Percentiles rank a stretch among this genome's conserved stretches.
These are phyloP conservation scores for Euglossa dilemma DNA, from an alignment of 1,140 invertebrate species.

Conservation along the genomic window DNA sequence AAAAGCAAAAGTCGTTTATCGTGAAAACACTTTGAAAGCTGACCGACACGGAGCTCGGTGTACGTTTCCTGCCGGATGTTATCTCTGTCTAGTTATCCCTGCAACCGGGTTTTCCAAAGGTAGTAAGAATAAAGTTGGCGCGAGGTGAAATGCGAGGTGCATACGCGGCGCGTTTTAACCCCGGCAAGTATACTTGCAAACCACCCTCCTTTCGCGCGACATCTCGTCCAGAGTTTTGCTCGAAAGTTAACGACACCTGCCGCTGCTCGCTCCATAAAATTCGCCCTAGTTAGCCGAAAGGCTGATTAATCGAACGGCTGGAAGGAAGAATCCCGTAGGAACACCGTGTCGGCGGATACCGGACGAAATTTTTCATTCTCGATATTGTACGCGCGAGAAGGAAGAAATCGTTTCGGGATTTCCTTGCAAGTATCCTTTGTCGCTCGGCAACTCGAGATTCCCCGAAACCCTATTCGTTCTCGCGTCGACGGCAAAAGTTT, in stretches of 20 bases:
- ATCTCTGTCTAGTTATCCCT: neutral
- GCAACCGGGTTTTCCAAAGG: conserved; percentile 14
- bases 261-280: neutral
- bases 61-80: no score
- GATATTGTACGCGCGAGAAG: neutral
- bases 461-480: neutral
- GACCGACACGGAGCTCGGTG: no score
- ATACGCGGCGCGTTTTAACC: neutral
- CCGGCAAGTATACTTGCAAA: neutral
- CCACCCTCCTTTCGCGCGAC: neutral
- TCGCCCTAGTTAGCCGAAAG: neutral
- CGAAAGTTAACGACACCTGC: neutral
- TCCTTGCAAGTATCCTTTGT: neutral
- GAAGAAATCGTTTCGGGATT: neutral
- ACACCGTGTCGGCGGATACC: neutral
- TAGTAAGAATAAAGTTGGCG: neutral
- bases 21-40: neutral
- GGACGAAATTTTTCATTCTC: neutral
- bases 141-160: neutral
- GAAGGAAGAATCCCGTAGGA: no score
- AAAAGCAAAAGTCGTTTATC: neutral
- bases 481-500: neutral
- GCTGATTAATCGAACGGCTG: neutral
- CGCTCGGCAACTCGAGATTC: neutral
- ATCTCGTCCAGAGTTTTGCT: no score